A percentile compares a stretch with the other conserved stretches of the same genome.
phyloP scores from a whole-genome alignment of 2,113 vertebrate genomes.

The Drymodes brunneopygia region DNA sequence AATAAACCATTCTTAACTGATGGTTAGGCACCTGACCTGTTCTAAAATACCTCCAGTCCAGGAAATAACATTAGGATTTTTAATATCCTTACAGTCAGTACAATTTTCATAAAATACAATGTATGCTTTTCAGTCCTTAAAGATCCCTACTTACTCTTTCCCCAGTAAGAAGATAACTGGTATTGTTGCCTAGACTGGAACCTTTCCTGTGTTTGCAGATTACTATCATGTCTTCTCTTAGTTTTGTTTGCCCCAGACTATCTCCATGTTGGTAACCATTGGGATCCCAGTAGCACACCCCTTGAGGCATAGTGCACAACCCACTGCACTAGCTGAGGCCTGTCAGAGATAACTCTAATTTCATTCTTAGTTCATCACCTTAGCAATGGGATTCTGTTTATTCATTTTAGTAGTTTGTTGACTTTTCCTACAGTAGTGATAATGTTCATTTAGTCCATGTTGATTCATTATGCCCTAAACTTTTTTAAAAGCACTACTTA shows the following conservation, averaged over 20 bases:
- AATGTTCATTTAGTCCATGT: background rate
- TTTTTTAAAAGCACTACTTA: background rate
- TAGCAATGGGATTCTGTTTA: background rate
- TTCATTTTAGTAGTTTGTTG: background rate
- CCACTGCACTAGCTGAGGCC: background rate
- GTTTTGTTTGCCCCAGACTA: background rate
- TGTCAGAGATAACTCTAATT: background rate
- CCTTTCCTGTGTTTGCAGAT: background rate
- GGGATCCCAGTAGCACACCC: background rate
- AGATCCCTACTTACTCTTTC: background rate
- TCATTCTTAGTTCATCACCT: background rate
- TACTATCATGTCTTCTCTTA: background rate
- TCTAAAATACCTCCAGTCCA: background rate
- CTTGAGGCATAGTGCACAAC: background rate
- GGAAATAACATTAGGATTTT: background rate
- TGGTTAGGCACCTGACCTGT: background rate
- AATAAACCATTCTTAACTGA: background rate
- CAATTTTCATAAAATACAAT: background rate
- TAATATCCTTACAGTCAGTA: background rate
- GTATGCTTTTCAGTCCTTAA: background rate
- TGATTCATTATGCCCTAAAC: background rate
- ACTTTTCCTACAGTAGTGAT: background rate
- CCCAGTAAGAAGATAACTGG: background rate
- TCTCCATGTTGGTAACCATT: background rate
- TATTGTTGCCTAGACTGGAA: background rate